Base-by-base conservation (phyloP, 2,113 vertebrate species). In the Phodopus roborovskii region DNA sequence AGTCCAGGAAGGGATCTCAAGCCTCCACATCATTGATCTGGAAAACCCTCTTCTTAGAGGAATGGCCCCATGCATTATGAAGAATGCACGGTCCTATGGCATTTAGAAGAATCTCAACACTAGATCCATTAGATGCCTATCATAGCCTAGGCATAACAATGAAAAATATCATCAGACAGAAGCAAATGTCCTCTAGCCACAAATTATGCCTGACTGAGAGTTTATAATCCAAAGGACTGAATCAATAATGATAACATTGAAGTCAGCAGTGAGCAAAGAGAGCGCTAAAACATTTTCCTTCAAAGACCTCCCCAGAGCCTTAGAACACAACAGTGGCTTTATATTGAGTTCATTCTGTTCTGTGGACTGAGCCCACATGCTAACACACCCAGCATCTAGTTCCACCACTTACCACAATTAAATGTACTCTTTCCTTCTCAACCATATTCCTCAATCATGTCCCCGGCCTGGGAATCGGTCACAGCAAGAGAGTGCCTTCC, bases 211-310 rank as follows among this genome's bases (percentile, higher is more conserved):
- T 70, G 17, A 22, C 16, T 84, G 60, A 94, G 26, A 84, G 77
- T 3, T 2, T 78, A 15, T 39, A 42, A 84, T 75, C 50, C 56
- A 91, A 79, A 92, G 28, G 9, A 88, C 91, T 77, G 30, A 92
- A 89, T 94, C 82, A 48, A 20, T 62, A 56, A 42, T 78, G 81
- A 36, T 94, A n/a, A 86, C 50, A 94, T 91, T 78, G 82, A 82
- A 78, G 22, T 89, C 30, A 45, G n/a, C 53, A n/a, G 2, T 64
- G 42, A 91, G 36, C 16, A 82, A 91, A 92, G 42, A 22, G 1
- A 30, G 13, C 20, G 20, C 13, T 86, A 48, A 85, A 88, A 78
- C 64, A 70, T 28, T 96, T 92, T 81, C 45, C 60, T 30, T 89
- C 28, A 62, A 50, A 94, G 56, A n/a, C 60, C 5, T 92, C 56